Percentiles rank a stretch among this genome's conserved stretches.
phyloP scores from a whole-genome alignment of 2,888 invertebrate species.

The Dasysyrphus albostriatus region DNA sequence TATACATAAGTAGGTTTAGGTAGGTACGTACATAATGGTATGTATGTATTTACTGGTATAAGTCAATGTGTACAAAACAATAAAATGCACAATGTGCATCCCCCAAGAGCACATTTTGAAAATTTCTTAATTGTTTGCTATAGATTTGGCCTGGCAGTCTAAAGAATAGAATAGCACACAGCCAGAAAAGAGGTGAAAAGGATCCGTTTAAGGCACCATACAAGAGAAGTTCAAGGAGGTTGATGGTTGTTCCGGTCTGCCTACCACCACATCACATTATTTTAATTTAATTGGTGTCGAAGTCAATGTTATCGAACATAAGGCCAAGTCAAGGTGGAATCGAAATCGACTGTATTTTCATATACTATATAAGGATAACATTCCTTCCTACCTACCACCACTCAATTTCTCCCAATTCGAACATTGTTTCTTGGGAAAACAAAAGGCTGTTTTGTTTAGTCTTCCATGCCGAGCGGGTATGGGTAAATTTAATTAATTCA shows the following conservation, averaged over 20 bases:
- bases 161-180: not conserved
- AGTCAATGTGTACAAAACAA: conserved; percentile 70
- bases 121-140: conserved; percentile 74
- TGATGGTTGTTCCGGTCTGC: conserved; percentile 26
- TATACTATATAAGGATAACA: not conserved
- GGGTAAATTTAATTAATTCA: conserved; percentile 73
- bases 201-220: conserved; percentile 18
- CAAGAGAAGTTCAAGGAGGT: not conserved
- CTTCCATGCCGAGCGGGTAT: conserved; percentile 9
- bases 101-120: conserved; percentile 74
- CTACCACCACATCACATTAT: conserved; percentile 67
- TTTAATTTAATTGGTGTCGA: conserved; percentile 76
- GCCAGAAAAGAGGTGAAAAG: conserved; percentile 16
- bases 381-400: not conserved
- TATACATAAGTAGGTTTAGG: not conserved
- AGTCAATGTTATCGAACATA: conserved; percentile 75
- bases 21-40: not conserved
- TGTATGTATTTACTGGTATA: not conserved
- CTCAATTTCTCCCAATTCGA: not conserved
- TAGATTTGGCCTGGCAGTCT: conserved; percentile 56
- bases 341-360: not conserved
- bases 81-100: conserved; percentile 75
- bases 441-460: conserved; percentile 64
- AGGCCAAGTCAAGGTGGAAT: conserved; percentile 69
- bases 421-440: conserved; percentile 59